phyloP scores from a whole-genome alignment of 2,797 vertebrate species.

The Enteromius thamalakanensis region DNA sequence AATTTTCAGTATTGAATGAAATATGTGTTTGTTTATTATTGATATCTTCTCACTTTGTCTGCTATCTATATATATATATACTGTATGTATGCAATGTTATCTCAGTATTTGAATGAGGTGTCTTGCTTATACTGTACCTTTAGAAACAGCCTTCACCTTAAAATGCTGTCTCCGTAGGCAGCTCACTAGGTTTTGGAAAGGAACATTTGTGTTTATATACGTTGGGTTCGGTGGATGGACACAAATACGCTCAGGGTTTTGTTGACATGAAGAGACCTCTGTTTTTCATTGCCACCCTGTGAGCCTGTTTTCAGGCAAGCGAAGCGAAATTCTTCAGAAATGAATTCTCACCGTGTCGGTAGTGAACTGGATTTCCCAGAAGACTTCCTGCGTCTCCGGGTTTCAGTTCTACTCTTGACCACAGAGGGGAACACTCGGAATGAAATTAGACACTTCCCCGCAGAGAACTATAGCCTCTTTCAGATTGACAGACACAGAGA shows the following conservation, averaged over 20 bases:
- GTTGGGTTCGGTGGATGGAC: constrained; percentile 8
- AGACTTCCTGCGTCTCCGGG: constrained; percentile 40
- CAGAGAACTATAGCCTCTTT: constrained; percentile 11
- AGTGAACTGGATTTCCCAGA: constrained; percentile 52
- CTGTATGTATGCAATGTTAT: not conserved
- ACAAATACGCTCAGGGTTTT: constrained; percentile 44
- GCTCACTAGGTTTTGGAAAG: constrained; percentile 21
- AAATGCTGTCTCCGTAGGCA: not conserved
- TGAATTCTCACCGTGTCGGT: constrained; percentile 50
- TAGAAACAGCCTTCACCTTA: constrained; percentile 10
- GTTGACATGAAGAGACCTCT: constrained; percentile 56
- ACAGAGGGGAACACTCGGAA: constrained; percentile 47
- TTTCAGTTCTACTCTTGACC: constrained; percentile 57
- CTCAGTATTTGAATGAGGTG: not conserved
- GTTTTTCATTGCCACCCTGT: constrained; percentile 46
- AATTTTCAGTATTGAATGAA: not conserved
- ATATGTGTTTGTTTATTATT: constrained; percentile 6
- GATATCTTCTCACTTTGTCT: not conserved
- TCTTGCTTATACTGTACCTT: not conserved
- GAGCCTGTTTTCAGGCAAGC: constrained; percentile 52
- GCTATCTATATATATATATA: not conserved
- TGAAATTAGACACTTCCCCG: constrained; percentile 48
- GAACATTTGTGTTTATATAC: constrained; percentile 17
- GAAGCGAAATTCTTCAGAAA: constrained; percentile 54
- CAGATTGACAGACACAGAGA: constrained; percentile 23